phyloP scores from a whole-genome alignment of 2,888 invertebrate genomes.

The Deilephila porcellus region DNA sequence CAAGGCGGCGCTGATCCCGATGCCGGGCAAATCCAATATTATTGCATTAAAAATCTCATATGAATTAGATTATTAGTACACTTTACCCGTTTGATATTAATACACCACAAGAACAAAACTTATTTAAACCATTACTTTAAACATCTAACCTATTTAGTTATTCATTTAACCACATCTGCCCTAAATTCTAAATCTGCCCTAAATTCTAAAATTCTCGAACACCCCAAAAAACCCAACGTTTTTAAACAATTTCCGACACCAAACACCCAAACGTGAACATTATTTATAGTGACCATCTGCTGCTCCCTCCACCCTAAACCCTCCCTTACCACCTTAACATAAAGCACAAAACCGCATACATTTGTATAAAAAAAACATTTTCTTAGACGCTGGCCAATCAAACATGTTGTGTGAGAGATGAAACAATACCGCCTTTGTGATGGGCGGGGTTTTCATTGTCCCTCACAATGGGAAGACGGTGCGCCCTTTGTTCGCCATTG shows the following conservation, averaged over 20 bases:
- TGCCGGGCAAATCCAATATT: too few species aligned
- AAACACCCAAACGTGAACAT: not conserved
- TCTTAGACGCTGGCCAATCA: conserved; percentile 62
- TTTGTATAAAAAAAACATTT: not conserved
- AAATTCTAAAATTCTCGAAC: too few species aligned
- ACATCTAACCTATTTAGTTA: too few species aligned
- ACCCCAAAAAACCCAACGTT: not conserved
- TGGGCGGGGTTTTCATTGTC: conserved; percentile 76
- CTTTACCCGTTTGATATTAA: too few species aligned
- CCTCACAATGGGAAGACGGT: conserved; percentile 80
- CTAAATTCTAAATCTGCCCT: too few species aligned
- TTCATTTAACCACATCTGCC: too few species aligned
- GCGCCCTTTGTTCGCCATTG: conserved; percentile 74
- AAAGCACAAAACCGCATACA: conserved; percentile 6
- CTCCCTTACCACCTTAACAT: not conserved
- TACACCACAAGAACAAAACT: too few species aligned
- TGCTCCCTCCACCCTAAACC: not conserved
- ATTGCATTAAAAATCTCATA: too few species aligned
- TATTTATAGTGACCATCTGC: conserved; percentile 5
- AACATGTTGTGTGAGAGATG: conserved; percentile 58
- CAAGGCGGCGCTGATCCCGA: too few species aligned
- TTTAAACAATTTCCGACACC: not conserved
- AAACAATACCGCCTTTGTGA: conserved; percentile 77
- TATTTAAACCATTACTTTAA: too few species aligned
- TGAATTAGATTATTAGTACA: too few species aligned